Base-by-base conservation (phyloP, 2,113 vertebrate genomes). In the Neogobius melanostomus region DNA sequence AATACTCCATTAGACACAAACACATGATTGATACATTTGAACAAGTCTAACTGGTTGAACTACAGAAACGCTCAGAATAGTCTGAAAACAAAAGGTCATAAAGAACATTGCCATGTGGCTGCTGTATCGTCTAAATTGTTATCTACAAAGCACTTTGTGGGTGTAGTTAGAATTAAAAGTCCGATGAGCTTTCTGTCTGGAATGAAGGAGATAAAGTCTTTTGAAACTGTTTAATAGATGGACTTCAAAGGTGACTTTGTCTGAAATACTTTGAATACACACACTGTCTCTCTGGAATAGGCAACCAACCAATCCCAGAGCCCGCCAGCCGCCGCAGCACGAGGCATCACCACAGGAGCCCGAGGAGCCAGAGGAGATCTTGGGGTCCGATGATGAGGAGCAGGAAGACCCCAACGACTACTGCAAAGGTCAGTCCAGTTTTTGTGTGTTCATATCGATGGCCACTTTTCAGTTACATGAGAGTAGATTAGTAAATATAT, bases 331-430 rank as follows among this genome's bases (percentile, higher is more conserved):
- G 87, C 92, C 8, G 85, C 95, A 59, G 69, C 89, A 90, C 0
- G 96, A 98, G 83, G 93, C 90, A 16, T 95, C 95, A 0, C 89
- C 93, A 6, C 97, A 95, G 9, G 96, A 98, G 70, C 96, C 95
- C 0, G 96, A 98, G 77, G 97, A 90, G 74, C 80, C 84, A 4
- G 87, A 99, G 64, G 97, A 99, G 88, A 99, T 99, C 80, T 90
- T 99, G 44, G 98, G 98, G 11, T 99, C 97, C n/a, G 98, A 99
- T 72, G 98, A 99, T 52, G 98, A 99, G 64, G 98, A 99, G 69
- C 98, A 99, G 81, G 98, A 99, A 78, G 98, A 99, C 79, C 98
- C 98, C 10, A 96, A 96, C 67, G 98, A 99, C 90, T 99, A 99
- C 84, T 99, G 97, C 84, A 99, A 97, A 95, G 98, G 98, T 95